phyloP scores from a whole-genome alignment of 2,797 vertebrate species.

The Sebastiscus tertius region DNA sequence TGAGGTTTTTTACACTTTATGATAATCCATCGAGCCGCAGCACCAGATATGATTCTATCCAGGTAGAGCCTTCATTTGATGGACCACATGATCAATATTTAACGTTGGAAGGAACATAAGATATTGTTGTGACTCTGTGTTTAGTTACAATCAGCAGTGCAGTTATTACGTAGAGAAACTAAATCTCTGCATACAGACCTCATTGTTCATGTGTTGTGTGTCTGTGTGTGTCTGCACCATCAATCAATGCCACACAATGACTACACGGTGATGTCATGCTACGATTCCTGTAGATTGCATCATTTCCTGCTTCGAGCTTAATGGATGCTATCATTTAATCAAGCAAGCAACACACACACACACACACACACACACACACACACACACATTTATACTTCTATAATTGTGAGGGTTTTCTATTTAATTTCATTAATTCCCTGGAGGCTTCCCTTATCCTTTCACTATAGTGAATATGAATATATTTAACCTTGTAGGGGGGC shows the following conservation, averaged over 20 bases:
- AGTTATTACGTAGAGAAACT: neutral
- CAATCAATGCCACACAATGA: constrained; percentile 54
- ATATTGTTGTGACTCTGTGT: neutral
- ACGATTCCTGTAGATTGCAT: constrained; percentile 61
- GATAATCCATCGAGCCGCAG: neutral
- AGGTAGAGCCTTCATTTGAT: neutral
- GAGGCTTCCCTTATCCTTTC: neutral
- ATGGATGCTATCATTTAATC: constrained; percentile 62
- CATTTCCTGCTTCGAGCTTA: constrained; percentile 60
- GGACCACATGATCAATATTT: neutral
- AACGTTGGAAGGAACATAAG: neutral
- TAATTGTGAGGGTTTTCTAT: neutral
- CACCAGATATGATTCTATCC: neutral
- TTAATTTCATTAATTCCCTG: neutral
- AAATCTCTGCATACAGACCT: neutral
- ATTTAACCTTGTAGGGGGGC: neutral
- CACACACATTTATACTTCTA: neutral
- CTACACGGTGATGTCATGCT: constrained; percentile 65
- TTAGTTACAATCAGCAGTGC: neutral
- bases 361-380: neutral
- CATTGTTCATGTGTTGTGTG: constrained; percentile 19
- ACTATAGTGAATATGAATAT: neutral
- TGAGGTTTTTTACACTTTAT: neutral
- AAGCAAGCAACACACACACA: constrained; percentile 10
- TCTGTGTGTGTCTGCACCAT: constrained; percentile 18